Percentiles rank a stretch among this genome's conserved stretches.
These are phyloP conservation scores for Bubalus kerabau DNA, from an alignment of 2,113 vertebrate genomes.

Conservation along the genomic window DNA sequence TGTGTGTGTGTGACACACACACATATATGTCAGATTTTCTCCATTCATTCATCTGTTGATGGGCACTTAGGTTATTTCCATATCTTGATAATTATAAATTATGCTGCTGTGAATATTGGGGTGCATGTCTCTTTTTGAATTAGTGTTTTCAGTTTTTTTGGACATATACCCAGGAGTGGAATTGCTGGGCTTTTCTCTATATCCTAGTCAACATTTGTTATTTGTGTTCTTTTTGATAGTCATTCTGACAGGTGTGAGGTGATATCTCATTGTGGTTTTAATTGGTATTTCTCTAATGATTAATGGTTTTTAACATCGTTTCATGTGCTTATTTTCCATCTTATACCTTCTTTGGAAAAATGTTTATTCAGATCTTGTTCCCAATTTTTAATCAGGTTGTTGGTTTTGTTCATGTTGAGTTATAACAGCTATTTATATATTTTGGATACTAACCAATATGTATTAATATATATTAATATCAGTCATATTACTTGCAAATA, in stretches of 20 bases:
- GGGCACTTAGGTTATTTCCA: background rate
- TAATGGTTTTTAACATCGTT: background rate
- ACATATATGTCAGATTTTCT: background rate
- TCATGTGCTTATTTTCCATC: background rate
- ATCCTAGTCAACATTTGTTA: background rate
- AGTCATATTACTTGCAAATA: background rate
- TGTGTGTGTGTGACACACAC: background rate
- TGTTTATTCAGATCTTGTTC: background rate
- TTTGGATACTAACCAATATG: background rate
- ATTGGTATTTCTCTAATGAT: background rate
- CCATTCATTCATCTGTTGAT: background rate
- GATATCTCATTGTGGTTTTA: background rate
- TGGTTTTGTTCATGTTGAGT: background rate
- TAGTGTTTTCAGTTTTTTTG: background rate
- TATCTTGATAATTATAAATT: background rate
- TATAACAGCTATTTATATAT: background rate
- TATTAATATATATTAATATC: background rate
- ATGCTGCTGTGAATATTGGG: background rate
- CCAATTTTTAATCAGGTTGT: background rate
- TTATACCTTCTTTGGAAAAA: background rate
- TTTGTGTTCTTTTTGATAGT: background rate
- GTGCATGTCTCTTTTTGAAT: background rate
- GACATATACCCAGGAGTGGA: background rate
- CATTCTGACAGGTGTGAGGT: background rate
- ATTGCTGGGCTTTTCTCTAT: background rate